A percentile compares a stretch with the other conserved stretches of the same genome.
phyloP scores from a whole-genome alignment of 2,888 invertebrate species.

The Melanostoma mellinum region DNA sequence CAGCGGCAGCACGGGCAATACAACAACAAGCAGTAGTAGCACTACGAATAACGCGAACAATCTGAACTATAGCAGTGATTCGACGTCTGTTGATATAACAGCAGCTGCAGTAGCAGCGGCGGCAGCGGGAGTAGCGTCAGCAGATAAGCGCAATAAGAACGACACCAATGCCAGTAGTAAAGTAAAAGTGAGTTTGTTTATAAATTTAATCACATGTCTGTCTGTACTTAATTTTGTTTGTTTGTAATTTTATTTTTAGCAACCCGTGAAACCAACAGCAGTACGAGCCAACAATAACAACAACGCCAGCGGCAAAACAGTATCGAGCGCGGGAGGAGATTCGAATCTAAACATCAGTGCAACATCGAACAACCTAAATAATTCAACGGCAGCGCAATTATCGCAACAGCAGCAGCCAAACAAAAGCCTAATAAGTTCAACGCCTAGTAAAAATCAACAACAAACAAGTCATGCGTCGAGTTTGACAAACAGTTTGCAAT shows the following conservation, averaged over 20 bases:
- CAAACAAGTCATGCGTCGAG: conserved; percentile 78
- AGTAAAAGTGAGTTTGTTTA: conserved; percentile 82
- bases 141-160: conserved; percentile 86
- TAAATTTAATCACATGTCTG: conserved; percentile 15
- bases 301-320: conserved; percentile 80
- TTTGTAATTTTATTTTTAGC: conserved; percentile 78
- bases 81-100: conserved; percentile 80
- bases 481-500: conserved; percentile 67
- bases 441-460: conserved; percentile 81
- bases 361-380: conserved; percentile 77
- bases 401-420: conserved; percentile 73
- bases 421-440: conserved; percentile 80
- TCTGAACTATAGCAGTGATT: conserved; percentile 91
- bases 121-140: conserved; percentile 76
- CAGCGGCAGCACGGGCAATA: conserved; percentile 76
- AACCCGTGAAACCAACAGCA: conserved; percentile 94
- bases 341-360: conserved; percentile 75
- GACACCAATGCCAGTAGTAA: conserved; percentile 79
- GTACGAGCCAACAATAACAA: conserved; percentile 85
- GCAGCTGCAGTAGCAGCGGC: conserved; percentile 80
- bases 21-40: conserved; percentile 74
- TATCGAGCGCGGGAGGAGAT: conserved; percentile 83
- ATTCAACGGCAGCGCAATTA: conserved; percentile 77
- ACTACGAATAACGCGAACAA: conserved; percentile 78
- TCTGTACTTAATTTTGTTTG: conserved; percentile 53